Conservation (phyloP, 2,888 invertebrate genomes). For the Metellina segmentata region DNA sequence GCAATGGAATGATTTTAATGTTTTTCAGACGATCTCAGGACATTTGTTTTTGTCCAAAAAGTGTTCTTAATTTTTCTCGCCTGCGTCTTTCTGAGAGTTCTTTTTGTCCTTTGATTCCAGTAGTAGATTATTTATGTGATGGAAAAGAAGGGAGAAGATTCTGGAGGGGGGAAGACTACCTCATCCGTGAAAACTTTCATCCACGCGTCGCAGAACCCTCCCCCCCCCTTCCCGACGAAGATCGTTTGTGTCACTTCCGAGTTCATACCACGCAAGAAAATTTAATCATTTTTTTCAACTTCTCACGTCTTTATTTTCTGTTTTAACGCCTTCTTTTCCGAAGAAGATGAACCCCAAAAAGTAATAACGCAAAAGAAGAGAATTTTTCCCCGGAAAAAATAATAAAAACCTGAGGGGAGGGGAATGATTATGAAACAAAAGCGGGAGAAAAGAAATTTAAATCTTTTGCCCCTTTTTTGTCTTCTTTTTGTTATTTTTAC, state of each 20-base stretch:
- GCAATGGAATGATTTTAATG: constrained; percentile 43
- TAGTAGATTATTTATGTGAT: constrained; percentile 23
- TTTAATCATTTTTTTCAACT: constrained; percentile 73
- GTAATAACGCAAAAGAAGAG: not conserved
- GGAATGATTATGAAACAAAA: constrained; percentile 75
- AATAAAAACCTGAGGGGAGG: constrained; percentile 29
- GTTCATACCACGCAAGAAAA: constrained; percentile 66
- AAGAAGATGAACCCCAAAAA: constrained; percentile 1
- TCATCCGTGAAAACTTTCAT: constrained; percentile 74
- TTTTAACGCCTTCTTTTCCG: constrained; percentile 42
- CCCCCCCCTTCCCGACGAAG: not conserved
- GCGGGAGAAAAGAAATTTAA: constrained; percentile 49
- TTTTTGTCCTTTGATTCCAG: not conserved
- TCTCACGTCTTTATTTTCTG: constrained; percentile 55
- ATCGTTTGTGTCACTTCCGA: constrained; percentile 59
- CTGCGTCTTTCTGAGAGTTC: not conserved
- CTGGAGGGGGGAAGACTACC: constrained; percentile 42
- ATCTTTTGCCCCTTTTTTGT: not conserved
- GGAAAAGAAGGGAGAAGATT: not conserved
- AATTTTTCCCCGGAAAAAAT: not conserved
- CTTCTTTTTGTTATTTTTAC: not conserved
- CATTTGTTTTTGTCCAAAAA: constrained; percentile 34
- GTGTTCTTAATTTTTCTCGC: constrained; percentile 49
- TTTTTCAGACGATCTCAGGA: constrained; percentile 28
- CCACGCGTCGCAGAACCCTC: constrained; percentile 10